Base-by-base conservation (phyloP, 1,140 invertebrate species). In the Phocides pigmalion region DNA sequence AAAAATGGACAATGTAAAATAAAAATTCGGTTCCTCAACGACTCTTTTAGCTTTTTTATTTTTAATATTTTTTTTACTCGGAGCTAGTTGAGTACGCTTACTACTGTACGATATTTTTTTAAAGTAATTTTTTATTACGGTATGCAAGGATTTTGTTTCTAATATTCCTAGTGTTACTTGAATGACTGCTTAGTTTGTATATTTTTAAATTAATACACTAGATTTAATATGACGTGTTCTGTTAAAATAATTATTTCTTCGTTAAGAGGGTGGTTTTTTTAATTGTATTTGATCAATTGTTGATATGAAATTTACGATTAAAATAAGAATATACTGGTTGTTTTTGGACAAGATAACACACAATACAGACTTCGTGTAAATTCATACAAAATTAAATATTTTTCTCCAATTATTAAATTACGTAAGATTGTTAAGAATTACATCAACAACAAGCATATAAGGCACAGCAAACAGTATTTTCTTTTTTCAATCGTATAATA, bases 171-270 rank as follows among this genome's bases (percentile, higher is more conserved):
- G 79, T 76, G 78, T 85, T 87, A 87, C 72, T 66, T 79, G 80
- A 88, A 88, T 80, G 86, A 89, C 88, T 90, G 88, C 88, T 85
- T 90, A 90, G 88, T 90, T 87, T 82, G 79, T 89, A 89, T 81
- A 82, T 76, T 86, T 78, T 81, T 82, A 79, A 75, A 77, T 81
- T 79, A 78, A 79, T 78, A 72, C 61, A 67, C 70, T 82, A 82
- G 66, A 49, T 75, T 62, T 81, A 79, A 70, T 68, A 28, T 68
- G 70, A 83, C 62, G 77, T 81, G 79, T 85, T 82, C 79, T 72
- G 82, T 85, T 82, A 75, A 70, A 68, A 79, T 73, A 71, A 73
- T 72, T 74, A 67, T 76, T 70, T 63, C 66, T 81, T 74, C 63
- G 71, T 80, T 74, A 61, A 54, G 73, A 71, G 74, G 72, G 72